These are phyloP conservation scores for Microcebus lehilahytsara DNA, from an alignment of 2,113 vertebrate species.

Conservation along the genomic window DNA sequence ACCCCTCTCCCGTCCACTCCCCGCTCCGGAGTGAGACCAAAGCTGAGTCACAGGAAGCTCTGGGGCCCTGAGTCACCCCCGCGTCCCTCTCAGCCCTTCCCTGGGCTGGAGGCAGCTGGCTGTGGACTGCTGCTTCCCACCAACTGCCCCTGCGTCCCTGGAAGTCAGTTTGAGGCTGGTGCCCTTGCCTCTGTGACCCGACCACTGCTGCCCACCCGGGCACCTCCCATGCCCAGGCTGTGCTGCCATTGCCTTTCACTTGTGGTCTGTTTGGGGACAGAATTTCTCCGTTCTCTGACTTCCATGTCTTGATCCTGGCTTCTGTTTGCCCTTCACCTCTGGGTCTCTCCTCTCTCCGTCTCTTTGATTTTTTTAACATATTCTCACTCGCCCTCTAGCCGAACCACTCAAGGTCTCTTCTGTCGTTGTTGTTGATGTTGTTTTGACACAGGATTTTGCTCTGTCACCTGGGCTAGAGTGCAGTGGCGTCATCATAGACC, in stretches of 20 bases:
- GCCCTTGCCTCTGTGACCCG: background rate
- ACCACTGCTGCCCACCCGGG: background rate
- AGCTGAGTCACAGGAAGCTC: constrained; percentile 73
- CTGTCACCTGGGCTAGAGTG: no score
- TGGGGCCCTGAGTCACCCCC: constrained; percentile 67
- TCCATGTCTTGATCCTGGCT: background rate
- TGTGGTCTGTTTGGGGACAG: background rate
- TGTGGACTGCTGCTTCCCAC: background rate
- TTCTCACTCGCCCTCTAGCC: background rate
- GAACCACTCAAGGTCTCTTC: background rate
- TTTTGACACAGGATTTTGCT: no score
- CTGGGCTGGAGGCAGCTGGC: constrained; percentile 5
- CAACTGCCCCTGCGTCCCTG: background rate
- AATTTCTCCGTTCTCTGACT: background rate
- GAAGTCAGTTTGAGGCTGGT: background rate
- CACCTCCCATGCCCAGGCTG: background rate
- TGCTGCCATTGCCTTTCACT: background rate
- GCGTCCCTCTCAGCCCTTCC: constrained; percentile 18
- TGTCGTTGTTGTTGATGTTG: no score
- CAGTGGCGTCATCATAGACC: no score
- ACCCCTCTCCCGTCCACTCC: background rate
- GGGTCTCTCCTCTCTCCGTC: background rate
- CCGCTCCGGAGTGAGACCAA: background rate
- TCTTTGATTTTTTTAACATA: background rate
- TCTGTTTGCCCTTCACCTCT: background rate